These are phyloP conservation scores for Lacanobia oleracea DNA, from an alignment of 2,888 invertebrate species.

Conservation along the genomic window DNA sequence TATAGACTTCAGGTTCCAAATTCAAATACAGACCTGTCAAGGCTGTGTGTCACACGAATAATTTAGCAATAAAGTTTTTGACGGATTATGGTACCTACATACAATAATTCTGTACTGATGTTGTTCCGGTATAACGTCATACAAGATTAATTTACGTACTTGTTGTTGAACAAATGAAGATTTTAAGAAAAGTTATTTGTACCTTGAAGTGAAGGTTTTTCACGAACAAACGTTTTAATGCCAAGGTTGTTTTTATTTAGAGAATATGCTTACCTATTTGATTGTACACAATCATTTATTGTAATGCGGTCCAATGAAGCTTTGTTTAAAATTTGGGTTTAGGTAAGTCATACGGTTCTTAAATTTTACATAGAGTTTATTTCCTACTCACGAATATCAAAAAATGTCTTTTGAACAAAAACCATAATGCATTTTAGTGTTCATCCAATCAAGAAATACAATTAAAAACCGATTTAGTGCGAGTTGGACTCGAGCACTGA, in stretches of 20 bases:
- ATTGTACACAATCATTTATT: neutral
- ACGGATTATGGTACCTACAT: constrained; percentile 25
- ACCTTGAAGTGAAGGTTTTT: constrained; percentile 52
- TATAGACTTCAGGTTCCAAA: neutral
- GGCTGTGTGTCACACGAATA: constrained; percentile 30
- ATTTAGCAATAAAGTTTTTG: constrained; percentile 25
- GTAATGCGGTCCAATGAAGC: neutral
- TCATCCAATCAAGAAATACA: no score
- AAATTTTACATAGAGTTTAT: neutral
- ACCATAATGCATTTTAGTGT: neutral
- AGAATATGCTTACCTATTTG: constrained; percentile 8
- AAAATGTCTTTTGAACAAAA: constrained; percentile 20
- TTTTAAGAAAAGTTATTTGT: constrained; percentile 39
- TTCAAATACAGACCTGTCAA: constrained; percentile 10
- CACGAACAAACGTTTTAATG: constrained; percentile 26
- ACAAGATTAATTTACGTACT: constrained; percentile 46
- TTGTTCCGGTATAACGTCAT: constrained; percentile 40
- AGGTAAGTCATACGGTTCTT: neutral
- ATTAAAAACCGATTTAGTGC: neutral
- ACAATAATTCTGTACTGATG: constrained; percentile 2
- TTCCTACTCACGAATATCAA: constrained; percentile 42
- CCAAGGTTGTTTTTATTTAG: constrained; percentile 28
- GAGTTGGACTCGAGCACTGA: neutral
- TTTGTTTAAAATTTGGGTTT: no score
- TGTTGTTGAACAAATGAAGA: constrained; percentile 48